Conservation (phyloP, 2,888 invertebrate species). For the Metalampra italica region DNA sequence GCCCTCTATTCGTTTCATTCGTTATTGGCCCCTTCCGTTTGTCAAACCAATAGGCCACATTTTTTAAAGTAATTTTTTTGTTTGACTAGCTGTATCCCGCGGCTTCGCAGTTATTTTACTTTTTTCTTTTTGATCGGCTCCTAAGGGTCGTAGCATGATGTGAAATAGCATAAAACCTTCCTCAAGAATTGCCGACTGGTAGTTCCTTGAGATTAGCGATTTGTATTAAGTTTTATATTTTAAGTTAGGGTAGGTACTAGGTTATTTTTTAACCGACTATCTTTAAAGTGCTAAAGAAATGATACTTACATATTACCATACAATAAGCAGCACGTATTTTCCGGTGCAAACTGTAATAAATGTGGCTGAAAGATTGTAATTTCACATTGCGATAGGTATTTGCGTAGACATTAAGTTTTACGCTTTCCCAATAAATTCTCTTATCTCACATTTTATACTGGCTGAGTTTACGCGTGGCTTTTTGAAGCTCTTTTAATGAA, state of each 20-base stretch:
- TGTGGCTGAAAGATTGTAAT: slow-evolving; percentile 20
- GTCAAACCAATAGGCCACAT: neutral
- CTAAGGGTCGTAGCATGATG: too few relatives aligned
- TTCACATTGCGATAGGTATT: slow-evolving; percentile 21
- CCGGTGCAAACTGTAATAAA: slow-evolving; percentile 13
- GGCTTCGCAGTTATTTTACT: too few relatives aligned
- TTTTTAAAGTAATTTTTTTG: neutral
- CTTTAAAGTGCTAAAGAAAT: too few relatives aligned
- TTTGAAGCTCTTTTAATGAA: slow-evolving; percentile 8
- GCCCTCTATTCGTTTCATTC: neutral
- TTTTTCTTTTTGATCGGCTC: too few relatives aligned
- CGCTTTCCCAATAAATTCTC: slow-evolving; percentile 33
- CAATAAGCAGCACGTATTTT: neutral
- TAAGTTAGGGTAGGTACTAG: too few relatives aligned
- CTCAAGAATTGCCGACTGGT: too few relatives aligned
- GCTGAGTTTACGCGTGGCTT: slow-evolving; percentile 5
- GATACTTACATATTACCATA: too few relatives aligned
- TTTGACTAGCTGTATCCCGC: too few relatives aligned
- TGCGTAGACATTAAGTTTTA: slow-evolving; percentile 30
- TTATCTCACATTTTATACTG: slow-evolving; percentile 22
- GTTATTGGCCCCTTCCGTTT: neutral
- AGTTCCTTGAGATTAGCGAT: too few relatives aligned
- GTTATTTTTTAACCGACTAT: too few relatives aligned
- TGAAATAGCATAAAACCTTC: too few relatives aligned
- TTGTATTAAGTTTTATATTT: too few relatives aligned